A percentile compares a stretch with the other conserved stretches of the same genome.
Conservation (phyloP, 2,797 vertebrate genomes). For the Myioborus miniatus region DNA sequence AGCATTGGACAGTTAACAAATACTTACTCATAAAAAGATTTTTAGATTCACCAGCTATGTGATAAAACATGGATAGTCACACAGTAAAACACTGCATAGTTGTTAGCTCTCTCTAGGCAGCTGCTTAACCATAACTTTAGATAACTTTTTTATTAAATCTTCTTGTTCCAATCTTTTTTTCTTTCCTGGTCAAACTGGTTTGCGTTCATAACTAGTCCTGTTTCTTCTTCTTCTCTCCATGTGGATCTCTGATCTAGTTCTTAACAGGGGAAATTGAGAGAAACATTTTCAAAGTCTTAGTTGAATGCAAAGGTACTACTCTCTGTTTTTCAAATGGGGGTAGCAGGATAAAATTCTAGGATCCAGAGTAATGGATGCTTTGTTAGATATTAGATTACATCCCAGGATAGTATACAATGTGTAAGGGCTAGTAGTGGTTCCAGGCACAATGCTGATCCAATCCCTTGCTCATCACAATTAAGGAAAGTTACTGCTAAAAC, state of each 20-base stretch:
- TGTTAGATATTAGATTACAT: background rate
- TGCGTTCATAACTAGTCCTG: background rate
- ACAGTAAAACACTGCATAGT: background rate
- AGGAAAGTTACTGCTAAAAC: background rate
- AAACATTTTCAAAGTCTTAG: background rate
- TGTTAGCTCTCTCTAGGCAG: background rate
- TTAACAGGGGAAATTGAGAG: background rate
- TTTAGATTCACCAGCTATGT: background rate
- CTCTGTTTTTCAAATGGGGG: background rate
- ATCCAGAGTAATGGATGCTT: background rate
- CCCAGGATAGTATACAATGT: fast-evolving
- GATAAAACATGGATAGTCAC: background rate
- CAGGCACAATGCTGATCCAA: background rate
- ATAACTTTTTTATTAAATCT: background rate
- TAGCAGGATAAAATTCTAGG: background rate
- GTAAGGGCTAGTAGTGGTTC: background rate
- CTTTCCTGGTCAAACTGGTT: background rate
- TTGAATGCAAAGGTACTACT: background rate
- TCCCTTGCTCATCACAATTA: fast-evolving
- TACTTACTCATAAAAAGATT: background rate
- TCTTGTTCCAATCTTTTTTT: background rate
- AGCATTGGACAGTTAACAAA: background rate
- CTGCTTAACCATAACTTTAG: background rate
- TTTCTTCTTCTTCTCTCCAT: background rate
- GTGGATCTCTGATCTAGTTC: background rate